phyloP scores from a whole-genome alignment of 2,888 invertebrate genomes.

The Lasioglossum malachurum region DNA sequence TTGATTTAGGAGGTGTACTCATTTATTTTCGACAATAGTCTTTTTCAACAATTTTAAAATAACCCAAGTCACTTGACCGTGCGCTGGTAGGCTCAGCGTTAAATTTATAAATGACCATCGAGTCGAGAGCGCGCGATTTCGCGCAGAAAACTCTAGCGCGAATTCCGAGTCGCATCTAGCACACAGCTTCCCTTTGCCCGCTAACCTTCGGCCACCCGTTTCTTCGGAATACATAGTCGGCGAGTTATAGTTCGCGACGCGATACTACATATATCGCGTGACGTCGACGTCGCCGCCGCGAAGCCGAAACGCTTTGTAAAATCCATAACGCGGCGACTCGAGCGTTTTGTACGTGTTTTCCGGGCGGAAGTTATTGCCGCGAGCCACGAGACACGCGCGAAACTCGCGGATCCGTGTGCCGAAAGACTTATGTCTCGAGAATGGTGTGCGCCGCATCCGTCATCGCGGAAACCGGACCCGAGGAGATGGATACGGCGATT shows the following conservation, averaged over 20 bases:
- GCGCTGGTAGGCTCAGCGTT: neutral
- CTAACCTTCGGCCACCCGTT: neutral
- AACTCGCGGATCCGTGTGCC: constrained; percentile 21
- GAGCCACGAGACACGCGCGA: constrained; percentile 13
- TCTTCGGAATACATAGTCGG: constrained; percentile 31
- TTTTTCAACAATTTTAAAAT: neutral
- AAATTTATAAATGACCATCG: constrained; percentile 1
- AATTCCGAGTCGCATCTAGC: constrained; percentile 23
- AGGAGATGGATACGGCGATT: constrained; percentile 42
- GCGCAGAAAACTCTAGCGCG: neutral
- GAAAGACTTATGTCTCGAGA: constrained; percentile 23
- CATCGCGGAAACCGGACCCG: constrained; percentile 15
- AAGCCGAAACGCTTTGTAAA: constrained; percentile 51
- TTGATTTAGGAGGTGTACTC: no score
- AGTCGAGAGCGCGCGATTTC: constrained; percentile 5
- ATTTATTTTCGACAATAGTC: no score
- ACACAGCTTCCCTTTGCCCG: neutral
- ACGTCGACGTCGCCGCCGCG: constrained; percentile 13
- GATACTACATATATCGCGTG: constrained; percentile 22
- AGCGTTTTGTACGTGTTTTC: constrained; percentile 46
- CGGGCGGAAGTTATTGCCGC: constrained; percentile 41
- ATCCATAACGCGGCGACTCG: constrained; percentile 47
- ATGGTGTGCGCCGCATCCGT: constrained; percentile 25
- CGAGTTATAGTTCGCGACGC: constrained; percentile 8
- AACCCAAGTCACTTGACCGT: neutral